Conservation (phyloP, 2,113 vertebrate genomes). For the Amblyopsis rosae region DNA sequence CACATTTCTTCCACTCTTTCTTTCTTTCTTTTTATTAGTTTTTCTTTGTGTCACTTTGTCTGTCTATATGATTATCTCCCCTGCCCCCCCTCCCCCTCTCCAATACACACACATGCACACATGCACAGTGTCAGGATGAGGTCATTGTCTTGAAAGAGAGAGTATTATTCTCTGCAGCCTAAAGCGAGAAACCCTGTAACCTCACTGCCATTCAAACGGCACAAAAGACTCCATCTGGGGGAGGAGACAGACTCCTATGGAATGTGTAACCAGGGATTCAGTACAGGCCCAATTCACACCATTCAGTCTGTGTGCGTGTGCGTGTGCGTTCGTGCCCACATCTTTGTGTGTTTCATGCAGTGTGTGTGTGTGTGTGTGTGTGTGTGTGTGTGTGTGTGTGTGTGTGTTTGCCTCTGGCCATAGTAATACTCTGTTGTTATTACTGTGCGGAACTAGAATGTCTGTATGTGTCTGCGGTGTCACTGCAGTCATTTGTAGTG, state of each 20-base stretch:
- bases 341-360: conserved; percentile 20
- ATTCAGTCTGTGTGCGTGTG: conserved; percentile 10
- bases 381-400: not conserved
- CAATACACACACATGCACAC: conserved; percentile 9
- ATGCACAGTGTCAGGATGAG: conserved; percentile 45
- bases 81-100: not conserved
- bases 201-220: conserved; percentile 63
- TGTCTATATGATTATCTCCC: not conserved
- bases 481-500: not conserved
- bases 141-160: conserved; percentile 63
- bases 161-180: conserved; percentile 68
- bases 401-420: not conserved
- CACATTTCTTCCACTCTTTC: conserved; percentile 35
- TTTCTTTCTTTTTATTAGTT: conserved; percentile 21
- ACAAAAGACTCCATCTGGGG: conserved; percentile 69
- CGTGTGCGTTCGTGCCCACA: not conserved
- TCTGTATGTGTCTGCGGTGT: not conserved
- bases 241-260: conserved; percentile 56
- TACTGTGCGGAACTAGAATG: not conserved
- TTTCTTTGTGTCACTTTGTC: not conserved
- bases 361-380: conserved; percentile 1
- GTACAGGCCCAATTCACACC: conserved; percentile 43
- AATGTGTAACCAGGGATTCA: conserved; percentile 71
- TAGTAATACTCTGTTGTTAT: not conserved
- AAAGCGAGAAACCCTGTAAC: conserved; percentile 75